Evolutionary conservation across 2,888 invertebrate species (phyloP), one percentile per base, ranked within the genome.

Genomic region (Alentia gelatinosa): DNA sequence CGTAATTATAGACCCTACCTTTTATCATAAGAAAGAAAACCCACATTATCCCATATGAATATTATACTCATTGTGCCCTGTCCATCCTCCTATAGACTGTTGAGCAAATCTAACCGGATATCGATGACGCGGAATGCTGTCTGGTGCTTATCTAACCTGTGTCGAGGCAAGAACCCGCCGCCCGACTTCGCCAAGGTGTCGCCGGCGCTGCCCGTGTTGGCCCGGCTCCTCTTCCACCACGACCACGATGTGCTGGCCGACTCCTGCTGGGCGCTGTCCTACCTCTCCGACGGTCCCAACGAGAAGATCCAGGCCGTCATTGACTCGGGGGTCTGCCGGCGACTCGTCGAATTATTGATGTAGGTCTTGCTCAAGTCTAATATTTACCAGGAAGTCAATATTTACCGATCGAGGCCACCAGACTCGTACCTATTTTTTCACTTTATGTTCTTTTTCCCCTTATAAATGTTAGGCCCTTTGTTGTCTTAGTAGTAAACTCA

Each of bases 221-320:
- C 99, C 5, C 97, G 98, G 88, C 97, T 99, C 89, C 96, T 99
- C 92, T 98, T 98, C 96, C 98, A 98, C 96, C 97, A 97, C 9
- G 99, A 99, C 96, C 97, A 97, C 0, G 99, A 99, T 96, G 98
- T 99, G 23, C 96, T 99, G 88, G 98, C 98, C 91, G 99, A 99
- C 96, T 98, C 99, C 5, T 99, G 99, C 96, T 99, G 99, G 99
- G 99, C 99, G 35, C 97, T 99, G 63, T 98, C 99, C 90, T 99
- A 99, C 96, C 96, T 99, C 91, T 98, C 98, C 0, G 99, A 99
- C 96, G 99, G 99, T 86, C 98, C 99, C 75, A 99, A 99, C 96
- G 98, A 99, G 94, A 99, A 99, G 97, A 99, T 99, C 94, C 99
- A 99, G 97, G 98, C 98, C 50, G 99, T 99, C 89, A 98, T 99